A percentile compares a stretch with the other conserved stretches of the same genome.
These are phyloP conservation scores for Drosophila setifemur DNA, from an alignment of 1,140 invertebrate species.

Conservation along the genomic window DNA sequence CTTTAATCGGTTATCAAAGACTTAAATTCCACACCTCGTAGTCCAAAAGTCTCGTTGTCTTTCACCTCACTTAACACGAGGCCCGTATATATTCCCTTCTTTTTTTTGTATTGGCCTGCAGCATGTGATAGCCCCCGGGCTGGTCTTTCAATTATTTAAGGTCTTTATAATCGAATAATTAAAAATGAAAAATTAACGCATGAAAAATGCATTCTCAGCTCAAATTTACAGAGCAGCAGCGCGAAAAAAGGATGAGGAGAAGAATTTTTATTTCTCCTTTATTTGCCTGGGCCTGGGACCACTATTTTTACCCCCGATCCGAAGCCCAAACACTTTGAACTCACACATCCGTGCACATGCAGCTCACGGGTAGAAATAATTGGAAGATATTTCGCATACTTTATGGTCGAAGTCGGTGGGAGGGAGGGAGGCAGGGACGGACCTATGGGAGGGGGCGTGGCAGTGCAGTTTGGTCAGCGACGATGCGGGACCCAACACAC, in stretches of 20 bases:
- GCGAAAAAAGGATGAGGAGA: slow-evolving; percentile 8
- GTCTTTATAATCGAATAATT: slow-evolving; percentile 80
- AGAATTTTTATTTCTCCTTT: slow-evolving; percentile 38
- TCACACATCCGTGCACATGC: slow-evolving; percentile 36
- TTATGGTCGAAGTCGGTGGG: slow-evolving; percentile 43
- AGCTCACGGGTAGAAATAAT: slow-evolving; percentile 64
- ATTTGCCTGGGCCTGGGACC: slow-evolving; percentile 4
- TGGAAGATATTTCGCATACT: slow-evolving; percentile 73
- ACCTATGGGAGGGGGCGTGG: neutral
- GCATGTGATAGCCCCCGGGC: slow-evolving; percentile 18
- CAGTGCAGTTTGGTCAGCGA: slow-evolving; percentile 1
- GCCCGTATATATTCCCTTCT: neutral
- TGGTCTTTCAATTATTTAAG: slow-evolving; percentile 72
- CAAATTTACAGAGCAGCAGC: slow-evolving; percentile 50
- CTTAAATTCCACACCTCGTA: neutral
- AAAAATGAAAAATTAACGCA: slow-evolving; percentile 80
- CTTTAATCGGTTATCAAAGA: neutral
- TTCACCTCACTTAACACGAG: neutral
- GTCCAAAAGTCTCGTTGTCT: neutral
- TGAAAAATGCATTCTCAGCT: slow-evolving; percentile 75
- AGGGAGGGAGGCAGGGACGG: neutral
- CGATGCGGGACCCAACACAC: slow-evolving; percentile 43
- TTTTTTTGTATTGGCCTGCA: slow-evolving; percentile 31
- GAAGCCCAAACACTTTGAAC: slow-evolving; percentile 67
- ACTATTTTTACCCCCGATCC: neutral